A percentile compares a stretch with the other conserved stretches of the same genome.
Evolutionary conservation across 1,140 invertebrate species (phyloP).

Genomic region (Ceratitis capitata): DNA sequence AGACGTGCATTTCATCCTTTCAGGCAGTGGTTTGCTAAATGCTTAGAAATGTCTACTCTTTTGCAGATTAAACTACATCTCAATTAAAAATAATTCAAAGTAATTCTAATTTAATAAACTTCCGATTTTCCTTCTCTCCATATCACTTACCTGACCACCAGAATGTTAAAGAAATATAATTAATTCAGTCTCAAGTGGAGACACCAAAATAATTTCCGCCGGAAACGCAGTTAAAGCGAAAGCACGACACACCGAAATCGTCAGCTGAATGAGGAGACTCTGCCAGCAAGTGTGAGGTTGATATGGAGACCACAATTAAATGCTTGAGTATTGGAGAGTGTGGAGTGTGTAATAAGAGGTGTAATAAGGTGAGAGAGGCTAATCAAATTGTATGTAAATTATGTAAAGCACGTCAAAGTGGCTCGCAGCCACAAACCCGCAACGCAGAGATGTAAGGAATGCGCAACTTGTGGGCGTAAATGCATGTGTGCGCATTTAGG

Average conservation of each 20-base stretch:
- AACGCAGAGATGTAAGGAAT: neutral
- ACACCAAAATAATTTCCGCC: neutral
- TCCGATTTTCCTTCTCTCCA: neutral
- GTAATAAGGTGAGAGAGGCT: neutral
- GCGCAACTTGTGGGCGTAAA: neutral
- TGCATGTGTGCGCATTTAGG: too few species aligned
- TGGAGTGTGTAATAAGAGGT: neutral
- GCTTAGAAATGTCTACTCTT: too few species aligned
- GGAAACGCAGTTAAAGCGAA: neutral
- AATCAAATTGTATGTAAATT: conserved; percentile 18
- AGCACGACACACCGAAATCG: neutral
- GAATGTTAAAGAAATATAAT: neutral
- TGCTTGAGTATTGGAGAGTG: neutral
- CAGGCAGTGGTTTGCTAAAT: too few species aligned
- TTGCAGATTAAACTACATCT: too few species aligned
- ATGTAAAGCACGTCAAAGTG: neutral
- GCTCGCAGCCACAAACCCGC: neutral
- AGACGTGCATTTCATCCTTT: too few species aligned
- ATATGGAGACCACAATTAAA: neutral
- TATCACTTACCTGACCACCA: neutral
- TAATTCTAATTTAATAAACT: neutral
- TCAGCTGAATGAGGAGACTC: neutral
- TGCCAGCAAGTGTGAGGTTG: neutral
- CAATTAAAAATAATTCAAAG: too few species aligned
- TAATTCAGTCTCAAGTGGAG: neutral